Evolutionary conservation across 2,797 vertebrate species (phyloP), one percentile per base, ranked within the genome.

Genomic region (Silurus aristotelis): DNA sequence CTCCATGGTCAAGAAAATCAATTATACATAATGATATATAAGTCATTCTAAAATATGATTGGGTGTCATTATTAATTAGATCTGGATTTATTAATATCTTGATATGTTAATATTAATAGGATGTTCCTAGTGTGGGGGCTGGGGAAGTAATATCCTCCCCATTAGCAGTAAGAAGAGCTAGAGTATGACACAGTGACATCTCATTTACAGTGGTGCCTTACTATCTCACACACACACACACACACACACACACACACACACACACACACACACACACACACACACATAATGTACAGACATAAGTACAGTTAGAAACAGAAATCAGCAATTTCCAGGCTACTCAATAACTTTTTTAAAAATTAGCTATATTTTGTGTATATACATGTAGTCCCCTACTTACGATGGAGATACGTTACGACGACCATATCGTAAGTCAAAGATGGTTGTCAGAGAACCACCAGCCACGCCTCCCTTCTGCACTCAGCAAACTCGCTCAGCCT

Each of bases 101-200:
- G 64, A 66, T 72, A 52, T 81, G 66, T 80, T 80, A 68, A 81
- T 80, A 84, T 61, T 73, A 76, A 70, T 63, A 75, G 43, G 70
- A 70, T 82, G 31, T 84, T 48, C 58, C 56, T 13, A 77, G 60
- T 77, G 55, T 60, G 61, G 48, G 48, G 17, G 20, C 46, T 78
- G 63, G 10, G 20, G 14, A 46, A 77, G 64, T 58, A 31, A 79
- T 80, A 85, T 60, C 67, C 31, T 43, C 25, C 60, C 19, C 84
- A 46, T 72, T 79, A 52, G 25, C 25, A 66, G 15, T 81, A 85
- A 85, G 20, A 85, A 85, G 75, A 67, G 78, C 60, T 38, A 13
- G 38, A 55, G 64, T 19, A 9, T 38, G 68, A 81, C 84, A 80
- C 68, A 25, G 14, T 85, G 84, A 85, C 84, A 85, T 81, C 68